These are phyloP conservation scores for Catharus ustulatus DNA, from an alignment of 2,797 vertebrate genomes.

Conservation along the genomic window DNA sequence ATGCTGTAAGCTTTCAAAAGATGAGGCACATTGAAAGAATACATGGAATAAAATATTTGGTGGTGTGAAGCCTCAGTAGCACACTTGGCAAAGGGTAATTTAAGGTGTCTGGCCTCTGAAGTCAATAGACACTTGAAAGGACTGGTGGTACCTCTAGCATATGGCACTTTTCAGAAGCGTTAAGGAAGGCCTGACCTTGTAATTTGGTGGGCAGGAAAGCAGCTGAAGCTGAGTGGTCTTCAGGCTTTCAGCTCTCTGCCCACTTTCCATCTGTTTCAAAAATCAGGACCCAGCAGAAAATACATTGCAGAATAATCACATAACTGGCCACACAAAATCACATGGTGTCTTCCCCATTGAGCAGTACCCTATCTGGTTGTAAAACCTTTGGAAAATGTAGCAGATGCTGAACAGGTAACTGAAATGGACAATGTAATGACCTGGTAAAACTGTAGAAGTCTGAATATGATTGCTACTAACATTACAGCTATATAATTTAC, in stretches of 20 bases:
- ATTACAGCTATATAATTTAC: not conserved
- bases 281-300: not conserved
- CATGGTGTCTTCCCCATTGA: not conserved
- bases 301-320: not conserved
- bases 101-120: not conserved
- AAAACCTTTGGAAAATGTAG: not conserved
- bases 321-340: not conserved
- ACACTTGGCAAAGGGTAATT: not conserved
- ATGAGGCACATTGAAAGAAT: not conserved
- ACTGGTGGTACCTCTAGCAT: conserved; percentile 8
- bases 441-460: not conserved
- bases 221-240: conserved; percentile 37
- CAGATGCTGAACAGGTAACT: not conserved
- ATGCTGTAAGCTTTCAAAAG: not conserved
- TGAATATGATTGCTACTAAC: not conserved
- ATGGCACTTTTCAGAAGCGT: conserved; percentile 6
- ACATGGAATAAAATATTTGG: not conserved
- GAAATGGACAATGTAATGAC: not conserved
- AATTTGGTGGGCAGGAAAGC: conserved; percentile 25
- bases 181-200: conserved; percentile 30
- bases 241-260: conserved; percentile 37
- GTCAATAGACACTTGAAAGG: conserved; percentile 7
- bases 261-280: conserved; percentile 47
- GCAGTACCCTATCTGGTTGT: not conserved
- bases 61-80: not conserved